Evolutionary conservation across 2,888 invertebrate genomes (phyloP), one percentile per base, ranked within the genome.

Genomic region (Maniola hyperantus): DNA sequence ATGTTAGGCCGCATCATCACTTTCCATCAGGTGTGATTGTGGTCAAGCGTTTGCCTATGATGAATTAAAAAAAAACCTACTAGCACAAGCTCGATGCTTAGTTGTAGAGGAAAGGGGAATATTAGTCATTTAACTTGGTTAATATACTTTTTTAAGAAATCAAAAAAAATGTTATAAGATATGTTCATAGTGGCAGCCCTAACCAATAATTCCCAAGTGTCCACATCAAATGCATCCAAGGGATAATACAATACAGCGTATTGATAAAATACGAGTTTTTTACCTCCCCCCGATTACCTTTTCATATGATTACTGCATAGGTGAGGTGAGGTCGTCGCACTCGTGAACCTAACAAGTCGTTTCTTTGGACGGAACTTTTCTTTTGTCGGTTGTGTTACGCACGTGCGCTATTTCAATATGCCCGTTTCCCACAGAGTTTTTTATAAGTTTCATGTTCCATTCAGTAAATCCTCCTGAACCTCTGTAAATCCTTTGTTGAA

Each of bases 191-290:
- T 36, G 73, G 0, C 72, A 78, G 64, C 79, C 79, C 78, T 78
- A 72, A 26, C 18, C 50, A 11, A 65, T 57, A 73, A 70, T 76
- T 72, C 77, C 78, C 79, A 78, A 82, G 77, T 79, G 80, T 78
- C 74, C 77, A 76, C 72, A 78, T 74, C 77, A 78, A 77, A 73
- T 76, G 69, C 69, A 69, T 62, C 53, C 60, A 69, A 69, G 69
- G 74, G 76, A 81, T 78, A 81, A 82, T 76, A 74, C 66, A 71
- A 82, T 76, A 74, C 68, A 70, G 66, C 74, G 77, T 79, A 82
- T 80, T 80, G 79, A 81, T 76, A 73, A 79, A 74, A 76, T 74
- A 74, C 74, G 72, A 74, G 75, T 74, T 76, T 77, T 80, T 77
- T 77, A 70, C 73, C 67, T 70, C 75, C 78, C 71, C 73, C 73